Evolutionary conservation across 2,888 invertebrate genomes (phyloP), one percentile per base, ranked within the genome.

Genomic region (Eutolmus rufibarbis): DNA sequence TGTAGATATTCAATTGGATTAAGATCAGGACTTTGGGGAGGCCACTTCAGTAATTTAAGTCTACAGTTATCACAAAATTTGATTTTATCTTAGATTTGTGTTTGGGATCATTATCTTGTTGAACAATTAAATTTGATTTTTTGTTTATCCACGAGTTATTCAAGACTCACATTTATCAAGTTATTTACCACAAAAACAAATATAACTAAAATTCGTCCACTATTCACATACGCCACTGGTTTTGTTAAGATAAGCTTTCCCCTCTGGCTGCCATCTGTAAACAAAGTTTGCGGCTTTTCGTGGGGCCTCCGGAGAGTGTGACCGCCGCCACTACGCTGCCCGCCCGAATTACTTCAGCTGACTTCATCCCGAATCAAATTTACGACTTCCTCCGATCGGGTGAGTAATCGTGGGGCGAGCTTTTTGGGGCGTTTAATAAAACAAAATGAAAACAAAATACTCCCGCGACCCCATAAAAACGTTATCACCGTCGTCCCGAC

Each of bases 311-410:
- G 2, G 23, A 19, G 28, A 66, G 12, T 19, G 28, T 19, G 23
- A 3, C 66, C 2, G 66, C n/a, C n/a, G 43, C 66, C 1, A 2
- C 1, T n/a, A 14, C 43, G 14, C 43, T 14, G 5, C 51, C 51
- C 66, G 23, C 9, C 14, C 28, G 19, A 87, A 81, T 79, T 57
- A 43, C 31, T 81, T 81, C 57, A 28, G 82, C 46, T 37, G 82
- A 66, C 66, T 82, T 66, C 57, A 31, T 19, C 57, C 37, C 57
- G 57, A 57, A 66, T 82, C 4, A 46, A 82, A 82, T 82, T 79
- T 34, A 79, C 46, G 51, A 51, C n/a, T 57, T 57, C 82, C 57
- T 79, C 79, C 28, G 56, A 56, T 5, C 28, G 23, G 23, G 66
- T 82, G 82, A 82, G 57, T 82, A 82, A 82, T 82, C 57, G 8